These are phyloP conservation scores for Slavum lentiscoides DNA, from an alignment of 2,888 invertebrate species.

Conservation along the genomic window DNA sequence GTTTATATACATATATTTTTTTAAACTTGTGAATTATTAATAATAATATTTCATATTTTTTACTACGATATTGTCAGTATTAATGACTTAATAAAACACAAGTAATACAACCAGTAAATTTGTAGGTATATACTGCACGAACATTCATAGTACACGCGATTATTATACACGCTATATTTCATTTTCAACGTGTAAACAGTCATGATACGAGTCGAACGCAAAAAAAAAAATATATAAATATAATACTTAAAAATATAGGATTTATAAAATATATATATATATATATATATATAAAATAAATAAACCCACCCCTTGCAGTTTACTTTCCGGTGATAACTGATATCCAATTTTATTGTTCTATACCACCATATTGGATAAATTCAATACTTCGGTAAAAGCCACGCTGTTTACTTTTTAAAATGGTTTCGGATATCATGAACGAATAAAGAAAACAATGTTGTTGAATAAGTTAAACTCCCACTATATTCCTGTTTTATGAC, in stretches of 20 bases:
- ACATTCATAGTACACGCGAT: not conserved
- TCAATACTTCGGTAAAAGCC: constrained; percentile 19
- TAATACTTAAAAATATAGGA: no score
- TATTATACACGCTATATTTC: not conserved
- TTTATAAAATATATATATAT: no score
- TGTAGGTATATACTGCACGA: not conserved
- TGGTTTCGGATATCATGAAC: constrained; percentile 14
- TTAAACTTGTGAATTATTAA: not conserved
- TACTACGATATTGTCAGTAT: not conserved
- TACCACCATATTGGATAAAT: not conserved
- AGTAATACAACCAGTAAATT: not conserved
- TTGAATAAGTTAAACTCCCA: not conserved
- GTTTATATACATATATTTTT: not conserved
- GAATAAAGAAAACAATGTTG: not conserved
- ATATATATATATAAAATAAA: not conserved
- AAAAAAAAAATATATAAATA: not conserved
- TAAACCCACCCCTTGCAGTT: not conserved
- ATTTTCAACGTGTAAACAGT: not conserved
- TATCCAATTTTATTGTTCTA: not conserved
- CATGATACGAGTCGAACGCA: not conserved
- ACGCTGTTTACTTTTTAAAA: constrained; percentile 1
- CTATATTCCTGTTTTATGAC: not conserved
- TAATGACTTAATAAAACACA: not conserved
- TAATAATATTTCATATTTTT: not conserved
- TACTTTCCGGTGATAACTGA: constrained; percentile 16